Percentiles rank a stretch among this genome's conserved stretches.
These are phyloP conservation scores for Hypsibius dujardini DNA, from an alignment of 1,140 invertebrate genomes.

Conservation along the genomic window DNA sequence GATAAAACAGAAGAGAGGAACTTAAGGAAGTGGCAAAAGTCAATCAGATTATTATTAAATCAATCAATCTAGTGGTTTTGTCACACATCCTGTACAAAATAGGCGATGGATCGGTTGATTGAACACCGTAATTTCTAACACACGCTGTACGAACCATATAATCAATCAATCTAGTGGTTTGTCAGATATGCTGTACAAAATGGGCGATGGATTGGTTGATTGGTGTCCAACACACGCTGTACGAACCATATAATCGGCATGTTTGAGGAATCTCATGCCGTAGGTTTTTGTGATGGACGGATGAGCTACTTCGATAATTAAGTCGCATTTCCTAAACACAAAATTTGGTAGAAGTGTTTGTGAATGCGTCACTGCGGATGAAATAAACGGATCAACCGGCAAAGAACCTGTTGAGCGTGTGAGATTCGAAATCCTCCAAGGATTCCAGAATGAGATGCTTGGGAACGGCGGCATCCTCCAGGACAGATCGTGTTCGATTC, in stretches of 20 bases:
- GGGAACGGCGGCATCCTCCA: neutral
- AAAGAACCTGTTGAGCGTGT: neutral
- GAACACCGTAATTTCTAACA: no score
- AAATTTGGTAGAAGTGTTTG: neutral
- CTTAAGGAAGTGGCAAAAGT: no score
- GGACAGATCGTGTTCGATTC: neutral
- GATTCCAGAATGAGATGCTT: neutral
- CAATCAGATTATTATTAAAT: no score
- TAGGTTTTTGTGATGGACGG: neutral
- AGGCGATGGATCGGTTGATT: no score
- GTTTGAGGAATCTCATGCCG: conserved; percentile 3
- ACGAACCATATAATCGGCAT: neutral
- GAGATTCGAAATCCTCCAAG: neutral
- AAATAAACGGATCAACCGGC: neutral
- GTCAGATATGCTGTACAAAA: no score
- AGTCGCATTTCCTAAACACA: neutral
- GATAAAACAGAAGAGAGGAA: neutral
- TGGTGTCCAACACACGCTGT: no score
- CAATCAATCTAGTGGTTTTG: no score
- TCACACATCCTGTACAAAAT: no score
- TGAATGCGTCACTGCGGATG: neutral
- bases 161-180: no score
- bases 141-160: no score
- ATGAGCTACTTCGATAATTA: conserved; percentile 6
- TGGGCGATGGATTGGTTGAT: no score